Evolutionary conservation across 2,113 vertebrate species (phyloP).

Genomic region (Peromyscus polionotus): DNA sequence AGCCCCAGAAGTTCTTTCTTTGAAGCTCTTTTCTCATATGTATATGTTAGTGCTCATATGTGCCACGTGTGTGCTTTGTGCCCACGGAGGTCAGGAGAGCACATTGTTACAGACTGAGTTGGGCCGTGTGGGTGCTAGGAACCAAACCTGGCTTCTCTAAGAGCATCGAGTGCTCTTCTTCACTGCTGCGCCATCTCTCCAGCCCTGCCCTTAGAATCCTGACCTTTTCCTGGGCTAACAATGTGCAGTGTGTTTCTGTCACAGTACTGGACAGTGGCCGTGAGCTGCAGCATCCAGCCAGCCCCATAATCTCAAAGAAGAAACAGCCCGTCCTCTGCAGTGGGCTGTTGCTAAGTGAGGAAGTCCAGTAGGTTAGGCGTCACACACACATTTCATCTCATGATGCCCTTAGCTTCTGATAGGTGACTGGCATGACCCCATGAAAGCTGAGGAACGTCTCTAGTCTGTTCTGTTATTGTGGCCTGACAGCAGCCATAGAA

Average conservation of each 20-base stretch:
- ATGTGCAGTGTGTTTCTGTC: background rate
- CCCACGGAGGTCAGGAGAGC: background rate
- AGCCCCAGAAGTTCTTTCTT: no score
- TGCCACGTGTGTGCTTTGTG: background rate
- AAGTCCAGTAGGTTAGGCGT: no score
- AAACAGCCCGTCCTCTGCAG: background rate
- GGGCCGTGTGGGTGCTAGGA: background rate
- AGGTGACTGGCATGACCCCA: background rate
- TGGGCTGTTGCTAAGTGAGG: background rate
- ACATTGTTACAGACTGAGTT: background rate
- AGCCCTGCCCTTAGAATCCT: background rate
- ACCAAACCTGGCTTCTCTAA: background rate
- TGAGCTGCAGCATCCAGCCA: background rate
- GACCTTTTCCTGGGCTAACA: background rate
- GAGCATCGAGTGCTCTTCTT: background rate
- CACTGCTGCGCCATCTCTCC: background rate
- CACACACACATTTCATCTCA: no score
- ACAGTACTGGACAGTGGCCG: no score
- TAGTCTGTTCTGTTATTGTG: background rate
- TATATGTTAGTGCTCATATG: background rate
- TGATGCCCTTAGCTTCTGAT: background rate
- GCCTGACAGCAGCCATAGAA: background rate
- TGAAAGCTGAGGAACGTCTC: background rate
- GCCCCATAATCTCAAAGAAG: background rate
- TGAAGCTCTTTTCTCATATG: background rate